Percentiles rank a stretch among this genome's conserved stretches.
phyloP scores from a whole-genome alignment of 2,113 vertebrate species.

The Cavia porcellus region DNA sequence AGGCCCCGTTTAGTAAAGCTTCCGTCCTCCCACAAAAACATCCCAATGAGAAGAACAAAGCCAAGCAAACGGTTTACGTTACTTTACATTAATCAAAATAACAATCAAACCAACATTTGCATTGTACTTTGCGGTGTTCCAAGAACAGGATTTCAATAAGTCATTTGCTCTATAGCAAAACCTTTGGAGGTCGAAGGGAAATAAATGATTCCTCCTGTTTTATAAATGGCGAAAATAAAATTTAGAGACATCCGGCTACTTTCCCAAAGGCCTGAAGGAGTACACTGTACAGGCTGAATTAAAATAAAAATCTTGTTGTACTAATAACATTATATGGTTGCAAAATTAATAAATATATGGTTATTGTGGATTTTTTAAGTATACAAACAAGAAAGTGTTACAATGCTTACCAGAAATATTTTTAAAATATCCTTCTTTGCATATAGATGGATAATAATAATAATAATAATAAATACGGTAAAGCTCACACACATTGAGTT shows the following conservation, averaged over 20 bases:
- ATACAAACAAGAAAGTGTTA: not conserved
- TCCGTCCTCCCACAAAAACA: not conserved
- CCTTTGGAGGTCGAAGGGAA: conserved; percentile 36
- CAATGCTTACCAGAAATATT: not conserved
- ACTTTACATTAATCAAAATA: not conserved
- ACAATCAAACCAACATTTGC: not conserved
- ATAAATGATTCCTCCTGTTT: conserved; percentile 13
- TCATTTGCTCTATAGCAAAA: not conserved
- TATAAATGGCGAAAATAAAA: conserved; percentile 44
- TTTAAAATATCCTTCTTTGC: conserved; percentile 1
- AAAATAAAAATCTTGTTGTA: not conserved
- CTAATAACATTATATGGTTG: not conserved
- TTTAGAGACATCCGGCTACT: not conserved
- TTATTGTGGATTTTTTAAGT: not conserved
- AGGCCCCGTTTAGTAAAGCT: not conserved
- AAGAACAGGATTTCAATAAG: conserved; percentile 10
- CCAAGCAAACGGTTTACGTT: not conserved
- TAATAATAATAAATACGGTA: not conserved
- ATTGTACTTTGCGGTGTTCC: not conserved
- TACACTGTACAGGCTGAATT: not conserved
- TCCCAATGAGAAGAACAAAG: not conserved
- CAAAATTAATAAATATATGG: not conserved
- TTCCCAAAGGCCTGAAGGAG: not conserved
- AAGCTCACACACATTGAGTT: not conserved
- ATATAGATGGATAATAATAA: not conserved